These are phyloP conservation scores for Aselliscus stoliczkanus DNA, from an alignment of 2,797 vertebrate species.

Conservation along the genomic window DNA sequence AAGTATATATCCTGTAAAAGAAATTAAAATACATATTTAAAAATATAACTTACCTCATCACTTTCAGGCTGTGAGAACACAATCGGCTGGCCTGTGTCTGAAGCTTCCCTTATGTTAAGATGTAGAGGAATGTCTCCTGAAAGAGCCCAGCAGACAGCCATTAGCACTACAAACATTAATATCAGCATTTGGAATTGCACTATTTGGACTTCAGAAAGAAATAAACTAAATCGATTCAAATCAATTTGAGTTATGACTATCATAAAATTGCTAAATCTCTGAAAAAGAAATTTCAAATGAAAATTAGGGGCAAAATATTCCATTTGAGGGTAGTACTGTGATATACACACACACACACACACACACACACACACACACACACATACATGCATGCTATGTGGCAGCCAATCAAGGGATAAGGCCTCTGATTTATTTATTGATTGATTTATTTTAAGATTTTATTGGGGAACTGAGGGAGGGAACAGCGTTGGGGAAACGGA, in stretches of 20 bases:
- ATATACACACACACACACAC: too few relatives aligned
- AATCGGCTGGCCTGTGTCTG: conserved; percentile 92
- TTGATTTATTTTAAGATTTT: too few relatives aligned
- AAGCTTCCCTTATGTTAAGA: conserved; percentile 91
- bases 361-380: too few relatives aligned
- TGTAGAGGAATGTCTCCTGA: conserved; percentile 94
- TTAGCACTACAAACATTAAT: conserved; percentile 31
- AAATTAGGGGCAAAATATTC: conserved; percentile 48
- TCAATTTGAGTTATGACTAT: conserved; percentile 14
- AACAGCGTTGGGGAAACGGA: too few relatives aligned
- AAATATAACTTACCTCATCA: conserved; percentile 86
- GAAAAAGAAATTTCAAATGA: conserved; percentile 67
- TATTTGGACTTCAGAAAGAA: conserved; percentile 38
- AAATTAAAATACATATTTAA: not conserved
- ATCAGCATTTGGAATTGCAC: not conserved
- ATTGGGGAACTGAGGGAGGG: too few relatives aligned
- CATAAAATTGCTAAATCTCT: conserved; percentile 55
- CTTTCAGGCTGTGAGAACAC: conserved; percentile 92
- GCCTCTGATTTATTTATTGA: conserved; percentile 41
- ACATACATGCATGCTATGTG: too few relatives aligned
- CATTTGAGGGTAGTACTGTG: conserved; percentile 4
- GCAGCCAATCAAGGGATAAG: not conserved
- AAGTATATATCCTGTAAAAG: not conserved
- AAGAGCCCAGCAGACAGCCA: conserved; percentile 44
- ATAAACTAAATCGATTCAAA: conserved; percentile 41